Evolutionary conservation across 2,888 invertebrate genomes (phyloP).

Genomic region (Temnothorax ravouxi): DNA sequence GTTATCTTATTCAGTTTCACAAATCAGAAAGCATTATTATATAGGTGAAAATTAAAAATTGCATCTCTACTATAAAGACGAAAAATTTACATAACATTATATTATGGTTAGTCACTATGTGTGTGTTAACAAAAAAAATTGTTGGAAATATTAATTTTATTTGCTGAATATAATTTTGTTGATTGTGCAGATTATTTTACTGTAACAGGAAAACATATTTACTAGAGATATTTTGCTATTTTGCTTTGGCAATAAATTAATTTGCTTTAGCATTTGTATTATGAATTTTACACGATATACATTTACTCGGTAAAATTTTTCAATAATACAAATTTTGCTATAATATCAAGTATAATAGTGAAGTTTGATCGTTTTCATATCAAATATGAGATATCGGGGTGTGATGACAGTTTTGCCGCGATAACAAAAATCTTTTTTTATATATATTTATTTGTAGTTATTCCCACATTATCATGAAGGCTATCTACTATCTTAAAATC

Average conservation of each 20-base stretch:
- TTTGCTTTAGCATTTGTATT: background rate
- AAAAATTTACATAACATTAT: background rate
- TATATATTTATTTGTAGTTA: background rate
- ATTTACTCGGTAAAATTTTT: background rate
- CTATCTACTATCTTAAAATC: background rate
- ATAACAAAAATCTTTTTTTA: background rate
- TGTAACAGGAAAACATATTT: background rate
- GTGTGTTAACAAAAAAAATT: background rate
- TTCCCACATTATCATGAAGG: background rate
- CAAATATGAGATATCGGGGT: background rate
- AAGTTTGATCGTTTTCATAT: background rate
- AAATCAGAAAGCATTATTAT: background rate
- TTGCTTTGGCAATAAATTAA: background rate
- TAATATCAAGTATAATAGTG: background rate
- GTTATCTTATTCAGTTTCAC: background rate
- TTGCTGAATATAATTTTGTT: background rate
- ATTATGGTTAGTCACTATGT: background rate
- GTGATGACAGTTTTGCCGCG: background rate
- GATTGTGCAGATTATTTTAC: background rate
- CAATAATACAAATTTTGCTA: background rate
- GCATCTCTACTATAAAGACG: background rate
- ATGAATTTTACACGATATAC: background rate
- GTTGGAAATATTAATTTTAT: background rate
- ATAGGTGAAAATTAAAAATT: conserved; percentile 16
- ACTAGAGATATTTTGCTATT: background rate